Conservation (phyloP, 30 jellyfish, hydroid and myxozoan species). For the Haliclystus octoradiatus region DNA sequence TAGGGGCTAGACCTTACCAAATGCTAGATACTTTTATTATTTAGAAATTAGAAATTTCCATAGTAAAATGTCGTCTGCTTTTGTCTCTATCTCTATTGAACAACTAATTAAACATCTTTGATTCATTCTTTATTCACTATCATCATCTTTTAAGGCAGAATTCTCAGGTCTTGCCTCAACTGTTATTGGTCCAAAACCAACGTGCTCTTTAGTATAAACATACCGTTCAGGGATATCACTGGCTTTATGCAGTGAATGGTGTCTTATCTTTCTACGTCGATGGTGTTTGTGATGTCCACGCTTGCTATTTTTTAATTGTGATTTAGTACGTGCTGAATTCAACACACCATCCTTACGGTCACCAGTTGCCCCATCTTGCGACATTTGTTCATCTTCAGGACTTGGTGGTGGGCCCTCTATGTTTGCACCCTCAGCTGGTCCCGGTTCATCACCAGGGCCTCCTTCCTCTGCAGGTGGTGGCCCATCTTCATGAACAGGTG, state of each 20-base stretch:
- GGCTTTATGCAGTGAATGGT: neutral
- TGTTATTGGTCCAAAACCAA: conserved; percentile 94
- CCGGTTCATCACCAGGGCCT: neutral
- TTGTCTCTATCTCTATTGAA: no score
- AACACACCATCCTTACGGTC: neutral
- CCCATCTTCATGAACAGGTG: no score
- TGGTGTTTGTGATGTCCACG: neutral
- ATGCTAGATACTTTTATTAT: no score
- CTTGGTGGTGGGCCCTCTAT: neutral
- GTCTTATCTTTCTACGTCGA: neutral
- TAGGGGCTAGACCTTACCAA: no score
- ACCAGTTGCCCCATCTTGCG: neutral
- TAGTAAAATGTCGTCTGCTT: no score
- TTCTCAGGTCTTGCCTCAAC: conserved; percentile 95
- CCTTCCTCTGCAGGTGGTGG: neutral
- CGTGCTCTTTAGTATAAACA: conserved; percentile 71
- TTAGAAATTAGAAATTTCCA: no score
- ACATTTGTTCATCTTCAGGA: neutral
- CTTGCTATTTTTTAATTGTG: neutral
- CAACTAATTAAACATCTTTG: no score
- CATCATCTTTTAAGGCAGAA: conserved; percentile 51
- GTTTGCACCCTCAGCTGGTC: neutral
- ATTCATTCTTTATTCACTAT: conserved; percentile 35
- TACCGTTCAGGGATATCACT: neutral
- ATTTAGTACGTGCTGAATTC: neutral